Conservation (phyloP, 1,140 invertebrate genomes). For the Chironomus striatipennis region DNA sequence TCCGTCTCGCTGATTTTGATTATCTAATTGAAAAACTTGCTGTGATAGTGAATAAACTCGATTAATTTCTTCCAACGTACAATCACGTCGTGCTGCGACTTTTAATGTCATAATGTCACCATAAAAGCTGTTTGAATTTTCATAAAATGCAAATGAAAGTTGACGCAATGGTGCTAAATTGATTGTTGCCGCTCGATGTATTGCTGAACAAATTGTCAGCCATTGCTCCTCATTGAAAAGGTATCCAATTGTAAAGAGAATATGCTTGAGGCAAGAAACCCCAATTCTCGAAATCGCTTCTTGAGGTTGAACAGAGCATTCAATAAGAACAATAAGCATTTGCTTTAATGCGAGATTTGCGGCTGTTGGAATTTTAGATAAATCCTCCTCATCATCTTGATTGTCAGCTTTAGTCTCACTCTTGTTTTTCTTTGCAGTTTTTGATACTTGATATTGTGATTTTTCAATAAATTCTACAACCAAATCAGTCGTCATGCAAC, state of each 20-base stretch:
- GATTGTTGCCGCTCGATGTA: slow-evolving; percentile 72
- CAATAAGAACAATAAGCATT: slow-evolving; percentile 75
- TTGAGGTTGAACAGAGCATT: slow-evolving; percentile 81
- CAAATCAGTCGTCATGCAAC: slow-evolving; percentile 80
- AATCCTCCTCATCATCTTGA: slow-evolving; percentile 38
- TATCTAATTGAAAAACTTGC: slow-evolving; percentile 61
- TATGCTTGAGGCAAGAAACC: slow-evolving; percentile 86
- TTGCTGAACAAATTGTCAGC: slow-evolving; percentile 68
- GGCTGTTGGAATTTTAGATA: slow-evolving; percentile 40
- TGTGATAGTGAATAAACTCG: slow-evolving; percentile 75
- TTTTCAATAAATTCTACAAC: slow-evolving; percentile 67
- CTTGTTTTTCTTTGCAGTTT: slow-evolving; percentile 33
- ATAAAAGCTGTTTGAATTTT: slow-evolving; percentile 86
- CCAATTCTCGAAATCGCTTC: slow-evolving; percentile 81
- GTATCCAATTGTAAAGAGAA: slow-evolving; percentile 73
- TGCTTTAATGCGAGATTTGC: slow-evolving; percentile 77
- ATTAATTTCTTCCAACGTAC: slow-evolving; percentile 68
- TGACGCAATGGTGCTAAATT: slow-evolving; percentile 76
- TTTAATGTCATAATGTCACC: slow-evolving; percentile 87
- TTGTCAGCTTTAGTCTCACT: slow-evolving; percentile 36
- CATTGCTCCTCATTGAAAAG: slow-evolving; percentile 72
- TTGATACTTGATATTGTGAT: slow-evolving; percentile 31
- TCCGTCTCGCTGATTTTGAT: slow-evolving; percentile 36
- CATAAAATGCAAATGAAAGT: slow-evolving; percentile 76
- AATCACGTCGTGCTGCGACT: slow-evolving; percentile 81